Conservation (phyloP, 2,113 vertebrate genomes). For the Ptilorrhoa leucosticta region DNA sequence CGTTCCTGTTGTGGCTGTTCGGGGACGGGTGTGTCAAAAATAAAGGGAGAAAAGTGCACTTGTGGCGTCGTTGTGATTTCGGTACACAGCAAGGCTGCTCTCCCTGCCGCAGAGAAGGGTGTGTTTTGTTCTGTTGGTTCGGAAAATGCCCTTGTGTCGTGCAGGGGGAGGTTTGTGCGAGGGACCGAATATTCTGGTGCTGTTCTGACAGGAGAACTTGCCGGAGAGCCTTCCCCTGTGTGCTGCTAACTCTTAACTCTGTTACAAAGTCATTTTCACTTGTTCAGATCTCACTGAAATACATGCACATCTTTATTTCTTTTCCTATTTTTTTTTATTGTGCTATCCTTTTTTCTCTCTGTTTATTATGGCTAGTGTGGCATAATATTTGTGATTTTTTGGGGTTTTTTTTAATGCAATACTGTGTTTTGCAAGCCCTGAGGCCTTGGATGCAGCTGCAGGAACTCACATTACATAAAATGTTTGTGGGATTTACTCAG, state of each 20-base stretch:
- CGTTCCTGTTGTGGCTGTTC: rapidly evolving
- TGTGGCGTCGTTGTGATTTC: rapidly evolving
- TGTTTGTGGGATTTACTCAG: rapidly evolving
- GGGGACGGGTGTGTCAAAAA: rapidly evolving
- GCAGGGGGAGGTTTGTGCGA: neutral
- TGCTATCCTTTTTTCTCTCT: rapidly evolving
- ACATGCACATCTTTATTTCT: neutral
- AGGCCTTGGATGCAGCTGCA: neutral
- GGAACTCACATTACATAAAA: rapidly evolving
- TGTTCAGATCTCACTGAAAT: neutral
- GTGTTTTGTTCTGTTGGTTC: rapidly evolving
- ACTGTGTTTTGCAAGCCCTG: rapidly evolving
- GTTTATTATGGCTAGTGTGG: rapidly evolving
- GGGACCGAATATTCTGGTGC: rapidly evolving
- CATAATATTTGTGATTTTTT: neutral
- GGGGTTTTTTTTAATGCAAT: neutral
- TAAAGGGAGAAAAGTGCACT: rapidly evolving
- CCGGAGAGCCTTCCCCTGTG: rapidly evolving
- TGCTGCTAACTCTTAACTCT: neutral
- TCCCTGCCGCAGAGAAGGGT: neutral
- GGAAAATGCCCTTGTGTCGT: rapidly evolving
- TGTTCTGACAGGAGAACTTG: rapidly evolving
- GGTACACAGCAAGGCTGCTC: rapidly evolving
- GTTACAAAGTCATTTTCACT: neutral
- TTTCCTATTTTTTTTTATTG: rapidly evolving